A percentile compares a stretch with the other conserved stretches of the same genome.
These are phyloP conservation scores for Gobius niger DNA, from an alignment of 2,113 vertebrate genomes.

Conservation along the genomic window DNA sequence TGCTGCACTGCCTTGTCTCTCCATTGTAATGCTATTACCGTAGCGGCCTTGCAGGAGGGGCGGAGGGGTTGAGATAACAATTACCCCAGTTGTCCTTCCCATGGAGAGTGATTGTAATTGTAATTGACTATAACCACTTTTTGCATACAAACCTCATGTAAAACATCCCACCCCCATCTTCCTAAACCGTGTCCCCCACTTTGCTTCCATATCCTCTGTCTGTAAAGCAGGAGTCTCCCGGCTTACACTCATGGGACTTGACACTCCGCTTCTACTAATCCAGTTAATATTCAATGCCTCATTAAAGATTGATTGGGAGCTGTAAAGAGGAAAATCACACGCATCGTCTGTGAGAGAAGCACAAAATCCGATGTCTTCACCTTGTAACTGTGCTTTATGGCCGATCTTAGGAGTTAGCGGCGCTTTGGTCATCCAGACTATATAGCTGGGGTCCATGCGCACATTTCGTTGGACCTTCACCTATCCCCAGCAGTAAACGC, in stretches of 20 bases:
- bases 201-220: constrained; percentile 36
- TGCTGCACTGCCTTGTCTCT: constrained; percentile 12
- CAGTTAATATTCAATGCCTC: constrained; percentile 81
- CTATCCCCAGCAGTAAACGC: constrained; percentile 56
- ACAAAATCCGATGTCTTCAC: constrained; percentile 62
- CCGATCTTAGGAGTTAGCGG: constrained; percentile 41
- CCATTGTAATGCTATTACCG: constrained; percentile 49
- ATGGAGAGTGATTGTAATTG: constrained; percentile 76
- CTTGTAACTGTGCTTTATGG: constrained; percentile 74
- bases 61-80: constrained; percentile 50
- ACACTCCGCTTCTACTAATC: constrained; percentile 71
- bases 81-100: constrained; percentile 58
- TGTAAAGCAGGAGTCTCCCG: constrained; percentile 51
- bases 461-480: constrained; percentile 20
- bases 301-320: constrained; percentile 80
- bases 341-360: constrained; percentile 49
- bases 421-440: constrained; percentile 65
- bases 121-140: constrained; percentile 77
- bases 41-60: constrained; percentile 51
- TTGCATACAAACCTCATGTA: constrained; percentile 71
- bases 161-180: constrained; percentile 59
- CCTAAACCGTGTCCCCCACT: constrained; percentile 13
- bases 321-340: constrained; percentile 68
- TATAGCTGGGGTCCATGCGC: constrained; percentile 28
- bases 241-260: constrained; percentile 71